Evolutionary conservation across 2,113 vertebrate genomes (phyloP).

Genomic region (Epinephelus moara): DNA sequence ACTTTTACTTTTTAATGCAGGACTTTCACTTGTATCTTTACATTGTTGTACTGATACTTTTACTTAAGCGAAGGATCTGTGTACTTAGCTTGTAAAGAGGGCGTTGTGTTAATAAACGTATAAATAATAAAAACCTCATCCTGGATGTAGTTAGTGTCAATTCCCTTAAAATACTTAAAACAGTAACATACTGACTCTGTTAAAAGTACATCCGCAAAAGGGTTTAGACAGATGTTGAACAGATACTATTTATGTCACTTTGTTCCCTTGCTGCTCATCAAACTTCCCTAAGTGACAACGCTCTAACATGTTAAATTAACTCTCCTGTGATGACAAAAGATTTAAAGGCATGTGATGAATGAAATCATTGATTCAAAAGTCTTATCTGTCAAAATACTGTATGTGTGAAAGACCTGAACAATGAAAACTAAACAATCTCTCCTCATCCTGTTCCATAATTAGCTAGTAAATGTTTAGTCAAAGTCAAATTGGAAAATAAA

Average conservation of each 20-base stretch:
- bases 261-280: not conserved
- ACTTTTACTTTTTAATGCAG: not conserved
- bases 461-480: not conserved
- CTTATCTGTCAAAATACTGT: not conserved
- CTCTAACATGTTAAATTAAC: not conserved
- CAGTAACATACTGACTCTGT: not conserved
- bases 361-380: not conserved
- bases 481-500: not conserved
- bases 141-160: not conserved
- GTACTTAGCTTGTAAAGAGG: not conserved
- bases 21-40: not conserved
- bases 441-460: not conserved
- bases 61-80: not conserved
- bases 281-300: not conserved
- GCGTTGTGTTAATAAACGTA: not conserved
- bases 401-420: not conserved
- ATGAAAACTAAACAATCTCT: not conserved
- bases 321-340: not conserved
- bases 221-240: not conserved
- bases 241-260: not conserved
- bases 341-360: not conserved
- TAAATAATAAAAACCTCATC: not conserved
- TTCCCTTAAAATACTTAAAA: not conserved
- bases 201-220: not conserved
- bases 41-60: not conserved